Evolutionary conservation across 2,113 vertebrate species (phyloP), one percentile per base, ranked within the genome.

Genomic region (Vidua chalybeata): DNA sequence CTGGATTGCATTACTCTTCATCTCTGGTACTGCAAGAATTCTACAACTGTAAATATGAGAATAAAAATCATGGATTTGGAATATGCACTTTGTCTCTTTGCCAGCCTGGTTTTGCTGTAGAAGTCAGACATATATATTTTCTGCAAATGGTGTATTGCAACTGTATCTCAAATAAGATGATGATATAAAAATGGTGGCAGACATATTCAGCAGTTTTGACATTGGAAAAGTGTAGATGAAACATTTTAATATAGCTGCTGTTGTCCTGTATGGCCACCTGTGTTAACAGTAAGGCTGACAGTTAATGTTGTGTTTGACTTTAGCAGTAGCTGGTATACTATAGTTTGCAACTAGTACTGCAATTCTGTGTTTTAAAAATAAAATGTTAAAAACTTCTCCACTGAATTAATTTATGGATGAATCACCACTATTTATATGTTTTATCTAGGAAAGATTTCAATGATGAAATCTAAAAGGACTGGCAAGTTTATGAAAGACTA

Each of bases 41-140:
- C 88, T 93, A 93, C 84, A 93, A 74, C 22, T 88, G 27, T 76
- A 94, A 87, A 94, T 90, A 94, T 61, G 5, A 94, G 66, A 96
- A 89, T 5, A 18, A 91, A 96, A 97, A 91, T 46, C 55, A 48
- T 61, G 62, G 52, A 39, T 73, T 84, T 96, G 49, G 69, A 96
- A 55, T 67, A 94, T 1, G 10, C 11, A 85, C 21, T 37, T 45
- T 14, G 7, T 41, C 76, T 58, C 63, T 81, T 10, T 91, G 86
- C 66, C 81, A 95, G 87, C 45, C 56, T 73, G 30, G 17, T 67
- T 91, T 95, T 94, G 58, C 35, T 95, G 75, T 22, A 56, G 43
- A 45, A 75, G 51, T 72, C 59, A 88, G 43, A 59, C 14, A 75
- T 23, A 58, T 28, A 45, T 72, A 18, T 62, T 41, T 69, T 55